Evolutionary conservation across 1,140 invertebrate species (phyloP).

Genomic region (Halyomorpha halys): DNA sequence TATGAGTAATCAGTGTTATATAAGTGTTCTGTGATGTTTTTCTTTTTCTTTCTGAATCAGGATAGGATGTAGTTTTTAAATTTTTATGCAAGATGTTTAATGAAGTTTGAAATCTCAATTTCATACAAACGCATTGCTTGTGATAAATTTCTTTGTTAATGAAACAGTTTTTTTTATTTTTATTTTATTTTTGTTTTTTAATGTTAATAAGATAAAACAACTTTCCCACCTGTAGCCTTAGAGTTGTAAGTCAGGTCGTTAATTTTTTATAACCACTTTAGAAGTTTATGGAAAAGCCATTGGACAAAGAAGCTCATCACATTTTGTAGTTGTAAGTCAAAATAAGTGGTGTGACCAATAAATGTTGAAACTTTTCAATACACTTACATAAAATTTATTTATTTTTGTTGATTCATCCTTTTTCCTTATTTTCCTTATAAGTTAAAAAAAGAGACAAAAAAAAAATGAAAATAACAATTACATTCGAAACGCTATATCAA

Average conservation of each 20-base stretch:
- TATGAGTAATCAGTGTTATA: constrained; percentile 7
- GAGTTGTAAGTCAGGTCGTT: constrained; percentile 1
- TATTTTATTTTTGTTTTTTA: not conserved
- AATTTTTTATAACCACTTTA: not conserved
- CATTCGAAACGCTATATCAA: too few species aligned
- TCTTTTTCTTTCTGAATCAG: constrained; percentile 9
- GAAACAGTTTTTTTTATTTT: constrained; percentile 1
- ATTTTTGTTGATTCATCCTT: not conserved
- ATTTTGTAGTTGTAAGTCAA: constrained; percentile 1
- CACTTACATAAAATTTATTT: constrained; percentile 13
- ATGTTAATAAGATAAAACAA: not conserved
- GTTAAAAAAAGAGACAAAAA: too few species aligned
- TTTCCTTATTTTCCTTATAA: not conserved
- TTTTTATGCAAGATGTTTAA: constrained; percentile 7
- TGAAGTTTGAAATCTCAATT: constrained; percentile 15
- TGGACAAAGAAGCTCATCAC: constrained; percentile 20
- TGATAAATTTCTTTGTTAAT: constrained; percentile 19
- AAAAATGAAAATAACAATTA: too few species aligned
- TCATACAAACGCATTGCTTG: constrained; percentile 12
- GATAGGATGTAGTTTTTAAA: constrained; percentile 14
- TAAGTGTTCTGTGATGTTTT: constrained; percentile 13
- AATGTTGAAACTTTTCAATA: constrained; percentile 22
- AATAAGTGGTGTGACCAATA: constrained; percentile 25
- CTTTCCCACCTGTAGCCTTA: constrained; percentile 12
- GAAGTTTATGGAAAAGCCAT: constrained; percentile 5